Conservation (phyloP, 2,888 invertebrate genomes). For the Idaea aversata region DNA sequence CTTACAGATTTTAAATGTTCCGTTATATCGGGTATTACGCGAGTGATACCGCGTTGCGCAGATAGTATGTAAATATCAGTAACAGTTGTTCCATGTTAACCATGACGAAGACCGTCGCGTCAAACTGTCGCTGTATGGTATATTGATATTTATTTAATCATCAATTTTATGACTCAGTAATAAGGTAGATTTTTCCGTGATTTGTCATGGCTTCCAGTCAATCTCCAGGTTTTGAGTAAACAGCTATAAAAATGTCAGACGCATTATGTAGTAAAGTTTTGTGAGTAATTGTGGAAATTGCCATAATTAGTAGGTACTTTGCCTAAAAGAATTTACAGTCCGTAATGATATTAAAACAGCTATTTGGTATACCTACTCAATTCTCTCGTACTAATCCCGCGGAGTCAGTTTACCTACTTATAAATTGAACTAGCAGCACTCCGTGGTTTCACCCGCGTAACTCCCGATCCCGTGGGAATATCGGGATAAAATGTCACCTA, state of each 20-base stretch:
- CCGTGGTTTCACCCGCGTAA: too few species aligned
- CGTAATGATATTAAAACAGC: background rate
- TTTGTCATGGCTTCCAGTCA: background rate
- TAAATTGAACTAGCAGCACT: too few species aligned
- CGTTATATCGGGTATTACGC: too few species aligned
- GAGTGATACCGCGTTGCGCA: too few species aligned
- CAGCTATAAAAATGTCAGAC: too few species aligned
- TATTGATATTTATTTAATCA: background rate
- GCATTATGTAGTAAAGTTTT: background rate
- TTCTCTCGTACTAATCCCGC: too few species aligned
- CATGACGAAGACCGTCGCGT: slow-evolving; percentile 1
- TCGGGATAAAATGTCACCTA: too few species aligned
- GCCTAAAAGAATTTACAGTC: background rate
- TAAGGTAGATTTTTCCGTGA: slow-evolving; percentile 6
- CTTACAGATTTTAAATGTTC: too few species aligned
- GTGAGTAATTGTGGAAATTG: slow-evolving; percentile 3
- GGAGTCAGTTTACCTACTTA: too few species aligned
- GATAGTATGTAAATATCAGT: background rate
- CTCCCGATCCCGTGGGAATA: too few species aligned
- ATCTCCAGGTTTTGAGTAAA: too few species aligned
- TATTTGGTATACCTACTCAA: too few species aligned
- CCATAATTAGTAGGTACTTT: slow-evolving; percentile 3
- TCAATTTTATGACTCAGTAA: slow-evolving; percentile 2
- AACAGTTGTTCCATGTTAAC: background rate
- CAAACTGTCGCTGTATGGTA: background rate